Evolutionary conservation across 2,888 invertebrate genomes (phyloP).

Genomic region (Deroplatys truncata): DNA sequence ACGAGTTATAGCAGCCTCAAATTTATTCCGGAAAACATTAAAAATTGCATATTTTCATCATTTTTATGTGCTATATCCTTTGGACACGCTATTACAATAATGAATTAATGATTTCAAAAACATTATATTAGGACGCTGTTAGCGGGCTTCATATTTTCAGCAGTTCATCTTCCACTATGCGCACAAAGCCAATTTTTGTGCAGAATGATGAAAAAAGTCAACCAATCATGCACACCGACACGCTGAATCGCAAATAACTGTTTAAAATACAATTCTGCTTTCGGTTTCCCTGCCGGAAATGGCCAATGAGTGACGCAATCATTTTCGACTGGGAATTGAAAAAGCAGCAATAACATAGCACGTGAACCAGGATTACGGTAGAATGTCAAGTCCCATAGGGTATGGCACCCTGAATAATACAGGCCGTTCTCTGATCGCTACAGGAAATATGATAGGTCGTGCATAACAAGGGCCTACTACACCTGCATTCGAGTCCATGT

Average conservation of each 20-base stretch:
- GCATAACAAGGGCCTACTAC: no score
- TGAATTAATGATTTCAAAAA: neutral
- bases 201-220: neutral
- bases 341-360: neutral
- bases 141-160: neutral
- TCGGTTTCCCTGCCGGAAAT: neutral
- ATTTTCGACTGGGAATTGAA: neutral
- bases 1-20: no score
- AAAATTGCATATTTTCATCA: neutral
- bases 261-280: neutral
- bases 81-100: neutral
- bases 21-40: neutral
- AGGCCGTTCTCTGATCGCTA: neutral
- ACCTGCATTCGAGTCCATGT: no score
- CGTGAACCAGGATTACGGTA: neutral
- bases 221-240: neutral
- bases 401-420: neutral
- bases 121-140: neutral
- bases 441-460: no score
- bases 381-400: neutral
- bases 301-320: neutral
- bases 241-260: neutral
- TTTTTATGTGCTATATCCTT: neutral
- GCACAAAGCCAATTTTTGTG: neutral
- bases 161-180: neutral